Base-by-base conservation (phyloP, 1,140 invertebrate genomes). In the Trachelipus rathkii region DNA sequence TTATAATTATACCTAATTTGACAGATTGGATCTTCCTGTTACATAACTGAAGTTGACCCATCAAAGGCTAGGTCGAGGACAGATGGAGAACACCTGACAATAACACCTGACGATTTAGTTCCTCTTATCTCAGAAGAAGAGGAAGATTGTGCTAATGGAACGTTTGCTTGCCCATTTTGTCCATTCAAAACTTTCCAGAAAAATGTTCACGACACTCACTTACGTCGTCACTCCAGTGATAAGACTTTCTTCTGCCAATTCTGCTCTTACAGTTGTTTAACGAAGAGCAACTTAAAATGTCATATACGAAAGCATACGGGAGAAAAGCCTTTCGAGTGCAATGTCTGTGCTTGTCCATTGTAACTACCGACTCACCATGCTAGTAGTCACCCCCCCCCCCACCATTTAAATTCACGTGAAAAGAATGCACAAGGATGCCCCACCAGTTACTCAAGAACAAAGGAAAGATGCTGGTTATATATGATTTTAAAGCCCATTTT, bases 261-360 rank as follows among this genome's bases (percentile, higher is more conserved):
- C 19, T 60, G 50, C 50, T 60, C 50, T 15, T 60, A 60, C 50
- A 60, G 50, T 60, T 60, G 50, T 60, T 15, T 60, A 19, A 60
- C 50, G 8, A 60, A 60, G 19, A 60, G 50, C 50, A 80, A 80
- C 73, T 75, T 80, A 45, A 72, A 75, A 46, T 71, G 76, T 0
- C 95, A 97, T 84, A 92, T 96, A 88, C 87, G 94, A 13, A 86
- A 96, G 50, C 95, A 97, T 84, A 96, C 95, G 0, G 95, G 95
- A 9, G 95, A 97, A 84, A 94, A 96, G 82, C 95, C 95, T 0
- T 97, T 77, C n/a, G n/a, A n/a, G n/a, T n/a, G n/a, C n/a, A n/a
- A n/a, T n/a, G n/a, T n/a, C n/a, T n/a, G n/a, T 66, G 76, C 71
- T n/a, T 80, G 79, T 60, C 24, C 60, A 68, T 60, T 80, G 79